A percentile compares a stretch with the other conserved stretches of the same genome.
phyloP scores from a whole-genome alignment of 1,140 invertebrate species.

The Papilio xuthus region DNA sequence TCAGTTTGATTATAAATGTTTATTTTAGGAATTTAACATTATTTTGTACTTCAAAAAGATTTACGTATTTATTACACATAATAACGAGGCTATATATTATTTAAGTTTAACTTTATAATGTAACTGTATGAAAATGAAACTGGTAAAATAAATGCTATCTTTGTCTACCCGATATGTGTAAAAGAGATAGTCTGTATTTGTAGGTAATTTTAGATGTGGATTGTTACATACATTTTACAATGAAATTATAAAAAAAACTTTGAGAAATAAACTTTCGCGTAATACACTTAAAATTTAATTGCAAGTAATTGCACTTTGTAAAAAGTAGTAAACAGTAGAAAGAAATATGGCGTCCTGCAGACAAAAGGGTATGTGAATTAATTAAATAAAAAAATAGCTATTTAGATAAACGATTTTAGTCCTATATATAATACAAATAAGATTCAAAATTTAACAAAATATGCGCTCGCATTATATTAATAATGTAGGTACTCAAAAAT shows the following conservation, averaged over 20 bases:
- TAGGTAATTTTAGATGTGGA: neutral
- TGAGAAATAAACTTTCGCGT: neutral
- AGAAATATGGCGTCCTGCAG: slow-evolving; percentile 4
- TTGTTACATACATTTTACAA: no score
- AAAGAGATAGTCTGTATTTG: no score
- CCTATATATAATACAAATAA: neutral
- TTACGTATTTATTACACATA: no score
- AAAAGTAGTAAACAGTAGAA: neutral
- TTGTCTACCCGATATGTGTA: neutral
- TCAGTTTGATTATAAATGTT: neutral
- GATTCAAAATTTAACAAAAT: neutral
- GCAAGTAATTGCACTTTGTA: neutral
- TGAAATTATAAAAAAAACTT: no score
- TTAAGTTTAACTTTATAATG: neutral
- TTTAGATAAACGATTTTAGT: neutral
- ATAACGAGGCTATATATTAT: neutral
- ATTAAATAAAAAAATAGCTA: neutral
- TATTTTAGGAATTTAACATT: neutral
- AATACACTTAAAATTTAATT: neutral
- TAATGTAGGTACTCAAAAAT: neutral
- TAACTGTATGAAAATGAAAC: no score
- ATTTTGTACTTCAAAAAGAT: neutral
- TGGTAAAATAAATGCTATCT: neutral
- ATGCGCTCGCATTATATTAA: neutral
- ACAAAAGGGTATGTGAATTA: neutral